phyloP scores from a whole-genome alignment of 2,797 vertebrate genomes.

The Apogon talboti region DNA sequence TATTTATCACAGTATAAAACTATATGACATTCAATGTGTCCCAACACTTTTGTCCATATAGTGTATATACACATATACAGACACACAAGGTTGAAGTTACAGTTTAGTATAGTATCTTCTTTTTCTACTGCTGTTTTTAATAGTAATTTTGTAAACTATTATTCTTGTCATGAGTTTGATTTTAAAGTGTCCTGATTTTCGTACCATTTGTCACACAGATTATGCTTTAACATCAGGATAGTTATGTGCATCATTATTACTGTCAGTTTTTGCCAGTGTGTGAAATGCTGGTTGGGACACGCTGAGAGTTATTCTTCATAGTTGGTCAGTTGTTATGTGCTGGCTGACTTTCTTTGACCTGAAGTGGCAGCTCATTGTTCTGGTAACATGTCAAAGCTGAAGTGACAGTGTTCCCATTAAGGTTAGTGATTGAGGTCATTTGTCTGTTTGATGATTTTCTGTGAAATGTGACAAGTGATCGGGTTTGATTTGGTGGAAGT shows the following conservation, averaged over 20 bases:
- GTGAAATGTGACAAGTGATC: conserved; percentile 27
- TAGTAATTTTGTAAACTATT: too few species aligned
- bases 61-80: too few species aligned
- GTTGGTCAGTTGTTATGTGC: conserved; percentile 12
- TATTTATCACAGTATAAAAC: too few species aligned
- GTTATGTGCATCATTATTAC: neutral
- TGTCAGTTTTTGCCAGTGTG: conserved; percentile 1
- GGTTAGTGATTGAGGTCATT: conserved; percentile 50
- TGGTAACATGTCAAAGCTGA: conserved; percentile 39
- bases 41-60: too few species aligned
- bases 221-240: neutral
- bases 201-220: too few species aligned
- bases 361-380: conserved; percentile 35
- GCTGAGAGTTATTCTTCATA: conserved; percentile 1
- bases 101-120: too few species aligned
- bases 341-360: conserved; percentile 49
- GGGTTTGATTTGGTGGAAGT: conserved; percentile 26
- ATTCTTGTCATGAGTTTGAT: too few species aligned
- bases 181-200: too few species aligned
- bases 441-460: conserved; percentile 44
- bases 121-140: too few species aligned
- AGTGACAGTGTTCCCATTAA: conserved; percentile 40
- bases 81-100: too few species aligned
- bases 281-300: too few species aligned
- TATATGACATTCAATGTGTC: too few species aligned